These are phyloP conservation scores for Corythoichthys haematopterus DNA, from an alignment of 2,113 vertebrate species.

Conservation along the genomic window DNA sequence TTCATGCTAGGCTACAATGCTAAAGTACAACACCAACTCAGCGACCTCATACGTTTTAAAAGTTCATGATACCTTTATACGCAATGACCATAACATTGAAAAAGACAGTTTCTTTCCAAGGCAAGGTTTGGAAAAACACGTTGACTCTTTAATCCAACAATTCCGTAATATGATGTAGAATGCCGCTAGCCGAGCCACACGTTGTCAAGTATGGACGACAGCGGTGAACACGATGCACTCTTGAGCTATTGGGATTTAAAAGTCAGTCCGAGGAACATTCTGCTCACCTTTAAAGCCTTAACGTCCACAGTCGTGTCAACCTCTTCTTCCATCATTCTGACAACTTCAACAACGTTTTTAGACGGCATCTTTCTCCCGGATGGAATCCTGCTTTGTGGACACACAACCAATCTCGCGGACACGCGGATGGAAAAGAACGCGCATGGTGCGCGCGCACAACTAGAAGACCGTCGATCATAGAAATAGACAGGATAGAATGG, in stretches of 20 bases:
- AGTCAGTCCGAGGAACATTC: not conserved
- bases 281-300: conserved; percentile 51
- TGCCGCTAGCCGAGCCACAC: conserved; percentile 29
- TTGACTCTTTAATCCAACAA: no score
- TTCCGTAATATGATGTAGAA: conserved; percentile 11
- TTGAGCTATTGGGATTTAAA: not conserved
- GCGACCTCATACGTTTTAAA: not conserved
- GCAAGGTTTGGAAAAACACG: no score
- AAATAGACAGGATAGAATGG: conserved; percentile 15
- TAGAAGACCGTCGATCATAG: conserved; percentile 16
- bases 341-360: conserved; percentile 51
- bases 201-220: conserved; percentile 40
- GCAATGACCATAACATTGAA: rapidly evolving
- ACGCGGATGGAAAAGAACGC: conserved; percentile 60
- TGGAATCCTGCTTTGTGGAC: conserved; percentile 40
- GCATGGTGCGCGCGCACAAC: not conserved
- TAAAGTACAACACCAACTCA: not conserved
- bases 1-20: conserved; percentile 6
- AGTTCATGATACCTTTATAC: no score
- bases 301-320: conserved; percentile 37
- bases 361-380: conserved; percentile 60
- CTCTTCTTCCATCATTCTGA: conserved; percentile 38
- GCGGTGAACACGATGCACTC: not conserved
- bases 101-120: no score
- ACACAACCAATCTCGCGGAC: conserved; percentile 24